phyloP scores from a whole-genome alignment of 1,140 invertebrate genomes.

The Hormaphis cornu region DNA sequence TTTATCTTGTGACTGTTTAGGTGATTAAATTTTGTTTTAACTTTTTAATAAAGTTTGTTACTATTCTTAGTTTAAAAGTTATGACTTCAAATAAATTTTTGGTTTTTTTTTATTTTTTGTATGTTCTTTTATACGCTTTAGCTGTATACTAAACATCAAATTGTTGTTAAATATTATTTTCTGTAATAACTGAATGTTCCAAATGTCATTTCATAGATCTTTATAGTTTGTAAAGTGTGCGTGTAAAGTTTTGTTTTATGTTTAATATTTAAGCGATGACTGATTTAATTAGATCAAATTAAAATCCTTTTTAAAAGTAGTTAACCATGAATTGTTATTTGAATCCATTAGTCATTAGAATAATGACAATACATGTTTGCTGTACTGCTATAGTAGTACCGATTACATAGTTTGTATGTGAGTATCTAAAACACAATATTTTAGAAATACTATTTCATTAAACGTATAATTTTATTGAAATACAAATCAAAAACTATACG shows the following conservation, averaged over 20 bases:
- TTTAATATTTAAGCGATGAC: constrained; percentile 5
- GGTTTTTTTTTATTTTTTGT: neutral
- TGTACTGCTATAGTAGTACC: neutral
- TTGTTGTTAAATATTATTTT: neutral
- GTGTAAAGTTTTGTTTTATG: neutral
- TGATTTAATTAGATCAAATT: constrained; percentile 13
- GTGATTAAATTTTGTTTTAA: neutral
- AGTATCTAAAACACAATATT: no score
- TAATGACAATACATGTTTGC: neutral
- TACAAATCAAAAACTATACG: no score
- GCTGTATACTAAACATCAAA: neutral
- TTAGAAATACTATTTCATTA: no score
- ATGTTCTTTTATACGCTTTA: neutral
- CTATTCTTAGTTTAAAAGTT: neutral
- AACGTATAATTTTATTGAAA: no score
- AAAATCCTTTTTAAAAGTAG: constrained; percentile 2
- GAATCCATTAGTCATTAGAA: neutral
- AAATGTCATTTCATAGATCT: neutral
- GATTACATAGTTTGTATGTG: neutral
- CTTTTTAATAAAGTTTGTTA: neutral
- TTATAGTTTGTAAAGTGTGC: neutral
- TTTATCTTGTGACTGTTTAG: neutral
- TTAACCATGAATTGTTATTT: neutral
- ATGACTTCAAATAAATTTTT: neutral
- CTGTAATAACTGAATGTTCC: neutral